Base-by-base conservation (phyloP, 2,113 vertebrate genomes). In the Panurus biarmicus region DNA sequence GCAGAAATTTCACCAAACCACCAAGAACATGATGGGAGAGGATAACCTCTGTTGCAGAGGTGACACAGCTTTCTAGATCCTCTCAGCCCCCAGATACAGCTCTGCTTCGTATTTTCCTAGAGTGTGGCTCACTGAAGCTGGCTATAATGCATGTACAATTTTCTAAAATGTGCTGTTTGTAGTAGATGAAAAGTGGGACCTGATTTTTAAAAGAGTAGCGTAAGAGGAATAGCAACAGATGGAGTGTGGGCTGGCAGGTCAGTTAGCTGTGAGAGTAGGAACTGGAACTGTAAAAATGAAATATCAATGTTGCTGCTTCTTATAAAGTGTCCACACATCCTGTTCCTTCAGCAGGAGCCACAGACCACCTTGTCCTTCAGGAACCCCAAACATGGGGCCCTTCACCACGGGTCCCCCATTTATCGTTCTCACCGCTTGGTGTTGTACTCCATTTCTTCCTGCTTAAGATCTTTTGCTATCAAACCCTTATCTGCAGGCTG, bases 191-290 rank as follows among this genome's bases (percentile, higher is more conserved):
- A 71, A 95, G 31, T 15, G 24, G 53, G 73, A 48, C 44, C 17
- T 71, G 51, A 71, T 89, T 85, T 94, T 6, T 85, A 73, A 57
- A 80, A 50, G 67, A 81, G 60, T 66, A 85, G 65, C 0, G 0
- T 38, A n/a, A 80, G 50, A 87, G 65, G 56, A 78, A 31, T 58
- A 69, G 73, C 87, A 94, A 50, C 87, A 93, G 89, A 84, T 75
- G 87, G 53, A 67, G 53, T 71, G 80, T 71, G 81, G 87, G 84
- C 67, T 91, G 89, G 53, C 57, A 87, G 94, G 91, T 89, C 89
- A 87, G 38, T 71, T 81, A 75, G 51, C 65, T 92, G 53, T 72
- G 51, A 85, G 80, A 71, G 57, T 21, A 65, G 70, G 77, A 90
- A 44, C 21, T 80, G 54, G 83, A 77, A 74, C 44, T 56, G 56